phyloP scores from a whole-genome alignment of 2,797 vertebrate genomes.

The Rhinichthys osculus region DNA sequence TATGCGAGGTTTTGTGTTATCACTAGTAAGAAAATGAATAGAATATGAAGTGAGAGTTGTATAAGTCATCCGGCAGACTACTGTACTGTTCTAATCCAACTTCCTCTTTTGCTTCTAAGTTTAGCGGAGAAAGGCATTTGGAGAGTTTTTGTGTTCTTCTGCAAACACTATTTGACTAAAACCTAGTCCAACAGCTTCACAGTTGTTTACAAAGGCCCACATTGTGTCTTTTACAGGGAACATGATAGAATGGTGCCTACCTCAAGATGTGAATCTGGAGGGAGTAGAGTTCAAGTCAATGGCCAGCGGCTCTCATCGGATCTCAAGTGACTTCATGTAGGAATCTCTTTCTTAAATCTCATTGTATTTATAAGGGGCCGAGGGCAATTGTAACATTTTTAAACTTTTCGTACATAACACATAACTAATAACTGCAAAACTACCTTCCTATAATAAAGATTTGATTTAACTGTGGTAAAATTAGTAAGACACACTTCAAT shows the following conservation, averaged over 20 bases:
- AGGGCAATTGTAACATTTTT: not conserved
- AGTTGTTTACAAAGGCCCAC: not conserved
- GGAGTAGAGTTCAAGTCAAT: conserved; percentile 99
- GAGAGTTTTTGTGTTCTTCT: conserved; percentile 4
- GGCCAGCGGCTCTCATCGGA: conserved; percentile 96
- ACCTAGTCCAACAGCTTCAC: conserved; percentile 12
- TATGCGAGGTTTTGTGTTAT: not conserved
- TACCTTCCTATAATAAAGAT: not conserved
- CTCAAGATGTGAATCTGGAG: conserved; percentile 94
- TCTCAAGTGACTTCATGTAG: conserved; percentile 97
- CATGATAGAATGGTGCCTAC: conserved; percentile 97
- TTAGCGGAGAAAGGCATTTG: not conserved
- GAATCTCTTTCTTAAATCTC: conserved; percentile 60
- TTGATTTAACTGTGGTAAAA: not conserved
- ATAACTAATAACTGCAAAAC: not conserved
- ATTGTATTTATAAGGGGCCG: not conserved
- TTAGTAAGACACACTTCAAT: not conserved
- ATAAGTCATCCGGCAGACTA: conserved; percentile 45
- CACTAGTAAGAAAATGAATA: conserved; percentile 10
- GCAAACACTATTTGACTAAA: conserved; percentile 20
- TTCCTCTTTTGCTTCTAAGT: conserved; percentile 30
- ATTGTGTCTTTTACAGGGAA: conserved; percentile 83
- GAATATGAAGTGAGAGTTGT: conserved; percentile 23
- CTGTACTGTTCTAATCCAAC: conserved; percentile 18
- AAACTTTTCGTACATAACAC: not conserved